Evolutionary conservation across 2,888 invertebrate species (phyloP).

Genomic region (Yponomeuta malinellus): DNA sequence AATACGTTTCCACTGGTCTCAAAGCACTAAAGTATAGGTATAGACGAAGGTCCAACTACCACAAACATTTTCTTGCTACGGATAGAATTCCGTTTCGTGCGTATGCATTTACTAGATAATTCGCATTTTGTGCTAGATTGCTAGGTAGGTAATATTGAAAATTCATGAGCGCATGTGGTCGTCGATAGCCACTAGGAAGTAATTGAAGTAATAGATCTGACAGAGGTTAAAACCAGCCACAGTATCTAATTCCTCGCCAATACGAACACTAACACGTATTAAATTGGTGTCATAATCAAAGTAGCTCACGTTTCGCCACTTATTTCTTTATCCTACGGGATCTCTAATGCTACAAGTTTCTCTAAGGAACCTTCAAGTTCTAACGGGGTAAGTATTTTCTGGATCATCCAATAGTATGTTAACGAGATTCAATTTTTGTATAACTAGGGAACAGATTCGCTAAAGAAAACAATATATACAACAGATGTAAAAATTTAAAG

Average conservation of each 20-base stretch:
- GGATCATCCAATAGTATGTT: slow-evolving; percentile 30
- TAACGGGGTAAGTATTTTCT: not conserved
- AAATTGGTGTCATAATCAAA: slow-evolving; percentile 66
- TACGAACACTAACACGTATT: slow-evolving; percentile 55
- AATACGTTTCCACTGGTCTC: too few relatives aligned
- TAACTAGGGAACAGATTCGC: slow-evolving; percentile 57
- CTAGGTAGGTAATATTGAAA: not conserved
- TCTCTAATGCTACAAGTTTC: not conserved
- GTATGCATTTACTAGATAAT: too few relatives aligned
- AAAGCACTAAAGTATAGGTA: too few relatives aligned
- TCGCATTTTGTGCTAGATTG: not conserved
- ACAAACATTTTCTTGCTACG: too few relatives aligned
- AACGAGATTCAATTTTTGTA: slow-evolving; percentile 29
- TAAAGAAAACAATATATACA: slow-evolving; percentile 67
- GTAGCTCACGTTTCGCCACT: slow-evolving; percentile 24
- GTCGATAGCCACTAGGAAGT: too few relatives aligned
- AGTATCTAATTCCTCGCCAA: slow-evolving; percentile 30
- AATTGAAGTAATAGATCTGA: not conserved
- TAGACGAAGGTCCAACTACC: too few relatives aligned
- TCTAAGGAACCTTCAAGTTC: not conserved
- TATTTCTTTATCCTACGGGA: not conserved
- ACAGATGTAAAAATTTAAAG: slow-evolving; percentile 73
- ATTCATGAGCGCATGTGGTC: too few relatives aligned
- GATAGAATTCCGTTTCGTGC: too few relatives aligned
- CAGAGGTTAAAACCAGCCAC: slow-evolving; percentile 33